These are phyloP conservation scores for Ophioninae sp. DNA, from an alignment of 2,888 invertebrate species.

Conservation along the genomic window DNA sequence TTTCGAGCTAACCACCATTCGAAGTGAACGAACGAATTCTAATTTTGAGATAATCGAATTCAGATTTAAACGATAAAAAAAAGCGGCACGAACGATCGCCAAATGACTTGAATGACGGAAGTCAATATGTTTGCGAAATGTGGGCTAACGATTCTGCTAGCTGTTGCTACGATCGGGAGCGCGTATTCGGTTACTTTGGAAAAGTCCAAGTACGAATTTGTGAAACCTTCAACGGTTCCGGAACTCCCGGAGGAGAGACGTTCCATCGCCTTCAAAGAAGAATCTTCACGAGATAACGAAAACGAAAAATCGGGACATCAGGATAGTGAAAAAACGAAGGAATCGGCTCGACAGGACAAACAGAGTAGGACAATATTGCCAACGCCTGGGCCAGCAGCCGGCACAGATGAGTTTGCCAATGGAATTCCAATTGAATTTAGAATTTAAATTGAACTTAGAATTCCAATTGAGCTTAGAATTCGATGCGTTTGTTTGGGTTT, in stretches of 20 bases:
- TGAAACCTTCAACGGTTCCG: constrained; percentile 60
- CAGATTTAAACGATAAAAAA: constrained; percentile 5
- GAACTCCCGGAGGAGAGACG: constrained; percentile 56
- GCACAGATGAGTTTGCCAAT: constrained; percentile 61
- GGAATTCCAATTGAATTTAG: background rate
- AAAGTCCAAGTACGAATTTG: constrained; percentile 55
- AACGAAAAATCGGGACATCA: constrained; percentile 40
- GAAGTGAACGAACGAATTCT: background rate
- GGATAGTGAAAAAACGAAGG: constrained; percentile 50
- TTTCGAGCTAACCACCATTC: background rate
- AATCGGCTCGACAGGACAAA: constrained; percentile 65
- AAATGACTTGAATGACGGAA: constrained; percentile 62
- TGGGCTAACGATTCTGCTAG: constrained; percentile 53
- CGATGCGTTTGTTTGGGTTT: too few species aligned
- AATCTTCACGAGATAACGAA: constrained; percentile 15
- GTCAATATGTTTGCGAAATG: constrained; percentile 52
- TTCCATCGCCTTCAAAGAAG: constrained; percentile 41
- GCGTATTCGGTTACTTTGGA: constrained; percentile 53
- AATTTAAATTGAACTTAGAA: background rate
- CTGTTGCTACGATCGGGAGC: constrained; percentile 39
- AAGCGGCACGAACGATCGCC: constrained; percentile 6
- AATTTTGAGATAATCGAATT: background rate
- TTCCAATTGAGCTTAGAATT: too few species aligned
- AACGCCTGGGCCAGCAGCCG: constrained; percentile 45
- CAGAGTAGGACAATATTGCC: constrained; percentile 65